These are phyloP conservation scores for Pangasius macronema DNA, from an alignment of 2,797 vertebrate genomes.

Conservation along the genomic window DNA sequence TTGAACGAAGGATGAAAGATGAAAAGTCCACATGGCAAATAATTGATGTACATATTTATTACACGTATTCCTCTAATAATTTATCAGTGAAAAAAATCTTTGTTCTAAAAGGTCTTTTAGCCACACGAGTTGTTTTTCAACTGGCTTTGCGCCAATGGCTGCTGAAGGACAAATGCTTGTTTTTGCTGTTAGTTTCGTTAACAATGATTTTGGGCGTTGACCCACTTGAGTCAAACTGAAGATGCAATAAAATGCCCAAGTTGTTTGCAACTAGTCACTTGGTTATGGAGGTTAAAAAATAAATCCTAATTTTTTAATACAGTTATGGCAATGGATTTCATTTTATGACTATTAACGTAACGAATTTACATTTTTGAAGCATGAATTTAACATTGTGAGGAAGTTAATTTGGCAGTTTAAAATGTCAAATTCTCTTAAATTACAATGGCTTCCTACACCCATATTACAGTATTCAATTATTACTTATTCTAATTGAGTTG, in stretches of 20 bases:
- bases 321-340: background rate
- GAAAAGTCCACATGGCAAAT: constrained; percentile 46
- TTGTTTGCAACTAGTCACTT: background rate
- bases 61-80: constrained; percentile 39
- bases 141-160: constrained; percentile 57
- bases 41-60: constrained; percentile 62
- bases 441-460: background rate
- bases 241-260: constrained; percentile 42
- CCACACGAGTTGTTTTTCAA: constrained; percentile 56
- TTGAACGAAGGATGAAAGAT: constrained; percentile 29
- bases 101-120: constrained; percentile 66
- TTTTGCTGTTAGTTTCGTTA: constrained; percentile 28
- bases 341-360: background rate
- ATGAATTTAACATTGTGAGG: background rate
- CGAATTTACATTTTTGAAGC: background rate
- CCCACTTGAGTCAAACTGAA: constrained; percentile 39
- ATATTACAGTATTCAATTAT: background rate
- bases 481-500: background rate
- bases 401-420: background rate
- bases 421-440: background rate
- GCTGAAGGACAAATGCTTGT: constrained; percentile 59
- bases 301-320: background rate
- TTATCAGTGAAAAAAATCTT: constrained; percentile 59
- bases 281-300: background rate
- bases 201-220: constrained; percentile 23